Evolutionary conservation across 1,140 invertebrate species (phyloP), one percentile per base, ranked within the genome.

Genomic region (Drosophila watanabei): DNA sequence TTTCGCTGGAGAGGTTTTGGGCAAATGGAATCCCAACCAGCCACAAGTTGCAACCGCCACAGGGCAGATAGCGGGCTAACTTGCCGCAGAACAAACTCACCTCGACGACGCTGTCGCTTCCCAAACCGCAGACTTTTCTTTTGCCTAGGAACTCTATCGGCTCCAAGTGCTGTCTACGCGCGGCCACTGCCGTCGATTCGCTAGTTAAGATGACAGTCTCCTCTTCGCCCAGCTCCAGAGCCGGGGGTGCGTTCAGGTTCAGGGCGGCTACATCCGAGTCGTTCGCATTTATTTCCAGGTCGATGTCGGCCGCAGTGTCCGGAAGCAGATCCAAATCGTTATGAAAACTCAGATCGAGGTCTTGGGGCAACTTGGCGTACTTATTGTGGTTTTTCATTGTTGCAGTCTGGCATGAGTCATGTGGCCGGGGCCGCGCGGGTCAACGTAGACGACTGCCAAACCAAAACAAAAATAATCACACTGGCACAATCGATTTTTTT

Each of bases 321-420:
- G 91, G 91, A 54, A 90, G 80, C 71, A 90, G 66, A 59, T 90
- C 86, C 77, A 90, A 86, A 75, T 90, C 86, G 62, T 79, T 87
- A 80, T 92, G 87, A 71, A 91, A 92, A 79, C 91, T 92, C 69
- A 92, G 72, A 86, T 92, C 91, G 66, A 92, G 88, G 82, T 92
- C 91, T 87, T 92, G 91, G 75, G 91, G 91, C 69, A 92, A 75
- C 76, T 92, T 92, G 39, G 82, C 80, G 88, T 92, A 92, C 72
- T 91, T 92, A 75, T 92, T 92, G 75, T 92, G 88, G 79, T 80
- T 92, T 92, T 92, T 92, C 91, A 92, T 92, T 81, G 80, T 90
- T 90, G 56, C 56, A 46, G 35, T 37, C 71, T 61, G 37, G 46
- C 75, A 70, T 79, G 56, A 78, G 75, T 78, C 75, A 78, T 82